These are phyloP conservation scores for Penaeus japonicus DNA, from an alignment of 1,140 invertebrate genomes.

Conservation along the genomic window DNA sequence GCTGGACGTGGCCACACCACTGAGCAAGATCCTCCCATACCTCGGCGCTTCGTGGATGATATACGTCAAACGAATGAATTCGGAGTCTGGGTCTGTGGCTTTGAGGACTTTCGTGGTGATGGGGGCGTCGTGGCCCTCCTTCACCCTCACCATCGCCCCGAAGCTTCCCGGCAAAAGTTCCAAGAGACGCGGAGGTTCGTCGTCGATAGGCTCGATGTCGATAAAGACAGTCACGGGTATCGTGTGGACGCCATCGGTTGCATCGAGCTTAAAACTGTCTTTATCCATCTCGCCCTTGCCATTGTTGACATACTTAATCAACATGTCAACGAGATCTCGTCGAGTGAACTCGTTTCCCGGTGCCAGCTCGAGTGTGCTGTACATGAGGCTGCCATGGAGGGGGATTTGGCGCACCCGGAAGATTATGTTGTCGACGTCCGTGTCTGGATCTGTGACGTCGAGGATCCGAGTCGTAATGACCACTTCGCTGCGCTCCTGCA, in stretches of 20 bases:
- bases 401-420: constrained; percentile 63
- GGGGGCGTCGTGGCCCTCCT: constrained; percentile 62
- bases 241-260: constrained; percentile 64
- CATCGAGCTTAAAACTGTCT: constrained; percentile 63
- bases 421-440: constrained; percentile 60
- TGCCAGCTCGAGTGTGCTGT: constrained; percentile 60
- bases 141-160: constrained; percentile 60
- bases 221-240: constrained; percentile 63
- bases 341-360: constrained; percentile 62
- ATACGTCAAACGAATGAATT: constrained; percentile 62
- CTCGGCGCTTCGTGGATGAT: constrained; percentile 61
- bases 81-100: constrained; percentile 63
- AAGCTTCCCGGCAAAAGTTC: constrained; percentile 60
- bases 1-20: constrained; percentile 59
- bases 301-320: constrained; percentile 62
- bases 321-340: constrained; percentile 61
- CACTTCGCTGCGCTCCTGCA: constrained; percentile 63
- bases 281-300: constrained; percentile 60
- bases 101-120: constrained; percentile 61
- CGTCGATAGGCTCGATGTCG: constrained; percentile 63
- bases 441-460: constrained; percentile 64
- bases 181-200: constrained; percentile 62
- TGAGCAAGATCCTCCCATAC: constrained; percentile 61
- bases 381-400: constrained; percentile 62
- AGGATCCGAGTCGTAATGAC: constrained; percentile 62